Conservation (phyloP, 2,113 vertebrate genomes). For the Dinomys branickii region DNA sequence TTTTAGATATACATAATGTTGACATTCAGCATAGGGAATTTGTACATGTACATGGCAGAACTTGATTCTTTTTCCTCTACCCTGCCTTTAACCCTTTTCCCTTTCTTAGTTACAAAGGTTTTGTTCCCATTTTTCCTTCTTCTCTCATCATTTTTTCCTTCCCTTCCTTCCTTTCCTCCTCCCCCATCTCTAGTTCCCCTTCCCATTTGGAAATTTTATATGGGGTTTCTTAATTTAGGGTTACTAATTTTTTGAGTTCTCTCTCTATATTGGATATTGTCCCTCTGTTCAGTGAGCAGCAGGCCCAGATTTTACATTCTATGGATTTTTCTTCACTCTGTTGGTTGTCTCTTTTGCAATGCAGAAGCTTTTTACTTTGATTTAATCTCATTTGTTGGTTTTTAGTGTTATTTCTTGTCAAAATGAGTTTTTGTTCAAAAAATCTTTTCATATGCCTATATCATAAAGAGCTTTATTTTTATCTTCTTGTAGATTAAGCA, state of each 20-base stretch:
- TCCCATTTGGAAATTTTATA: not conserved
- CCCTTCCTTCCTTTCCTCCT: not conserved
- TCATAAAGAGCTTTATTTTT: not conserved
- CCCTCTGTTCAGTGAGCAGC: not conserved
- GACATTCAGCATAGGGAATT: not conserved
- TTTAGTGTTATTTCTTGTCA: not conserved
- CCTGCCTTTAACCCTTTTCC: not conserved
- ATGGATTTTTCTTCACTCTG: not conserved
- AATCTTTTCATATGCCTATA: not conserved
- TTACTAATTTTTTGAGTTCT: not conserved
- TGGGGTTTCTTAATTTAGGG: not conserved
- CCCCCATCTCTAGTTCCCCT: not conserved
- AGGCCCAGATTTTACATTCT: not conserved
- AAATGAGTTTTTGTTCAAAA: not conserved
- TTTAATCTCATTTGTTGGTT: not conserved
- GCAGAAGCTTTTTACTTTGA: not conserved
- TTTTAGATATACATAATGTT: not conserved
- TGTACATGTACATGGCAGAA: not conserved
- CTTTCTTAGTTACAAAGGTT: not conserved
- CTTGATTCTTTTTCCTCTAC: not conserved
- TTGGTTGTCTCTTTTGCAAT: not conserved
- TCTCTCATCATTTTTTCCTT: not conserved
- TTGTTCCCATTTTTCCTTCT: not conserved
- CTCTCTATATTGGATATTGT: not conserved
- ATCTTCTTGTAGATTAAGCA: not conserved